Base-by-base conservation (phyloP, 37 sponge, comb jelly and placozoan genomes). In the Axinella damicornis region DNA sequence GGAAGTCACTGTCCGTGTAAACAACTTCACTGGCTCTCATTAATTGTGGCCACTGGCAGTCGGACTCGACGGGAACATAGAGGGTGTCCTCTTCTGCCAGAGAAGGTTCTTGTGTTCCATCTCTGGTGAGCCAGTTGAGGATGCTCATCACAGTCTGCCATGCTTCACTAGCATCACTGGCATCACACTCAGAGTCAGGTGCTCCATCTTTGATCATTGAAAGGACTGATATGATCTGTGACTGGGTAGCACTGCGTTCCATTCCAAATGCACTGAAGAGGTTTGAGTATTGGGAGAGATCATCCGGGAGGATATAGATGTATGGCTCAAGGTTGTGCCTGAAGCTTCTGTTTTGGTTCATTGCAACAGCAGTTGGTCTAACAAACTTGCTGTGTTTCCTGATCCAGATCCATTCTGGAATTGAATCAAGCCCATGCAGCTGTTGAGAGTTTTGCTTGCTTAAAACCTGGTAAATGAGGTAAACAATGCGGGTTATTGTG, bases 211-310 rank as follows among this genome's bases (percentile, higher is more conserved):
- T 80, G 56, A 89, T 89, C 55, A 46, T 53, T 52, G 22, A 17
- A 18, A 89, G 76, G 33, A 84, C 65, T 0, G 73, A 70, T 24
- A 83, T 24, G 28, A 89, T 83, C 65, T 89, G 90, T 15, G 37
- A 17, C 24, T 37, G 20, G 24, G 79, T 72, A 14, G 79, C 33
- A 5, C 28, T 25, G 18, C 56, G 37, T 30, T 60, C 31, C 55
- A 89, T 79, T 33, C 90, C 85, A 79, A 69, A 83, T 9, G 14
- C 21, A 22, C 46, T 65, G 53, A 89, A 89, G 1, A 89, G 80
- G 13, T 30, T 28, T 28, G 36, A 34, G 36, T 63, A 84, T 27
- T 46, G 0, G 52, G 53, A 70, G 13, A 86, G 46, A 31, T 52
- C 40, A 19, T 72, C 87, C 31, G 89, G 83, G n/a, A 89, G 89